These are phyloP conservation scores for Petrocephalus schoutedeni DNA, from an alignment of 2,797 vertebrate genomes.

Conservation along the genomic window DNA sequence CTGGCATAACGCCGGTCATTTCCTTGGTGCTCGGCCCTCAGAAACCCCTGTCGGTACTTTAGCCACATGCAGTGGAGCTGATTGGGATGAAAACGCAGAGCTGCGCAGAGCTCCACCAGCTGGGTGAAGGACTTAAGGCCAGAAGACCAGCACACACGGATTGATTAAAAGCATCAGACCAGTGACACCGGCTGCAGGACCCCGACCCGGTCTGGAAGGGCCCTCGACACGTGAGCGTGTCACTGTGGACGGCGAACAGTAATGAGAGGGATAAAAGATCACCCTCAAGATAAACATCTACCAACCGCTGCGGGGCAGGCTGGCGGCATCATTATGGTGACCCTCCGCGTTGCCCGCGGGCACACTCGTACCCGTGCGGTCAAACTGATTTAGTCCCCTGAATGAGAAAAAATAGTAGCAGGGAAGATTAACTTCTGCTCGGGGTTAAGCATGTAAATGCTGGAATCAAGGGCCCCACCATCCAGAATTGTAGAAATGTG, in stretches of 20 bases:
- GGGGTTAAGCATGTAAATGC: not conserved
- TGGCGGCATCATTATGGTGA: conserved; percentile 1
- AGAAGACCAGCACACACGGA: not conserved
- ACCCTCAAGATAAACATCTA: not conserved
- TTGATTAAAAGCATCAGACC: not conserved
- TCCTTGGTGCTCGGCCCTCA: not conserved
- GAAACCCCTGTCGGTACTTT: not conserved
- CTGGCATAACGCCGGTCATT: not conserved
- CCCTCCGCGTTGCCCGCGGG: not conserved
- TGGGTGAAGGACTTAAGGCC: not conserved
- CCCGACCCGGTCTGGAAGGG: not conserved
- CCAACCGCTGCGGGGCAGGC: not conserved
- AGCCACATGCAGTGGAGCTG: not conserved
- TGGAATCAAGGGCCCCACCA: not conserved
- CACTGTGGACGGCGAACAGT: not conserved
- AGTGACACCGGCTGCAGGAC: not conserved
- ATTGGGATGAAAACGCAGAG: not conserved
- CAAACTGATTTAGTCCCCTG: not conserved
- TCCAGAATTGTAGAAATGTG: not conserved
- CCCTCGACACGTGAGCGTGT: not conserved
- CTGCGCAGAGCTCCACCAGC: not conserved
- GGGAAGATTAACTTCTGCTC: not conserved
- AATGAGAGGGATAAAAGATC: conserved; percentile 12
- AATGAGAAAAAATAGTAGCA: not conserved
- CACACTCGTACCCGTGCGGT: not conserved